These are phyloP conservation scores for Aphyosemion australe DNA, from an alignment of 2,113 vertebrate genomes.

Conservation along the genomic window DNA sequence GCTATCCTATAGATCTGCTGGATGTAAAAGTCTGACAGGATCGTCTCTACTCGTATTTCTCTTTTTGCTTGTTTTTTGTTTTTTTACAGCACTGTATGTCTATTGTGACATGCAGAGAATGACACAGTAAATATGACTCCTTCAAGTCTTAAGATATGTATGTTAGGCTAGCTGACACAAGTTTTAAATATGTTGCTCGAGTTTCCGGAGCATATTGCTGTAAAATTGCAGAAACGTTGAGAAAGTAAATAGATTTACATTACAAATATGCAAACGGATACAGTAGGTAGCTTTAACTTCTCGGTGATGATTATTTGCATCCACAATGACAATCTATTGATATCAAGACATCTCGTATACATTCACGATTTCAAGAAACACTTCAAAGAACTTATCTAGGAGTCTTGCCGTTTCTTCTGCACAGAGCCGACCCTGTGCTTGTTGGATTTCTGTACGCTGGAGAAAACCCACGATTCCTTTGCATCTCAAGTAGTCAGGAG, in stretches of 20 bases:
- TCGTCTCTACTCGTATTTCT: slow-evolving; percentile 65
- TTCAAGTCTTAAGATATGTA: slow-evolving; percentile 80
- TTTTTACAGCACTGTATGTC: slow-evolving; percentile 76
- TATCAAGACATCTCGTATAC: slow-evolving; percentile 73
- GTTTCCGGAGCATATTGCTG: slow-evolving; percentile 75
- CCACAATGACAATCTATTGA: slow-evolving; percentile 76
- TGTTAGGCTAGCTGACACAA: slow-evolving; percentile 76
- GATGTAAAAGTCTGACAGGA: slow-evolving; percentile 69
- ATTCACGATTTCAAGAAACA: slow-evolving; percentile 74
- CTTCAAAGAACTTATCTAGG: slow-evolving; percentile 56
- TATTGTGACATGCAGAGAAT: slow-evolving; percentile 78
- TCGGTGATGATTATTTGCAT: slow-evolving; percentile 73
- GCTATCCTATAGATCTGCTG: slow-evolving; percentile 62
- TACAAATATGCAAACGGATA: slow-evolving; percentile 77
- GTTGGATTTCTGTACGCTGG: slow-evolving; percentile 40
- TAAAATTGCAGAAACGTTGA: slow-evolving; percentile 76
- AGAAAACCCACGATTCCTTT: slow-evolving; percentile 55
- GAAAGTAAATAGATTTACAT: slow-evolving; percentile 75
- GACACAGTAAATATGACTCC: slow-evolving; percentile 79
- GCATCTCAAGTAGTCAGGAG: slow-evolving; percentile 70
- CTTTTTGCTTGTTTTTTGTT: slow-evolving; percentile 22
- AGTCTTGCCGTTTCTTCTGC: slow-evolving; percentile 48
- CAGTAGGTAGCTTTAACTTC: slow-evolving; percentile 77
- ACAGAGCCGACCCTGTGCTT: slow-evolving; percentile 47
- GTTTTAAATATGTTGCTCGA: slow-evolving; percentile 71